Conservation (phyloP, 2,113 vertebrate genomes). For the Arvicanthis niloticus region DNA sequence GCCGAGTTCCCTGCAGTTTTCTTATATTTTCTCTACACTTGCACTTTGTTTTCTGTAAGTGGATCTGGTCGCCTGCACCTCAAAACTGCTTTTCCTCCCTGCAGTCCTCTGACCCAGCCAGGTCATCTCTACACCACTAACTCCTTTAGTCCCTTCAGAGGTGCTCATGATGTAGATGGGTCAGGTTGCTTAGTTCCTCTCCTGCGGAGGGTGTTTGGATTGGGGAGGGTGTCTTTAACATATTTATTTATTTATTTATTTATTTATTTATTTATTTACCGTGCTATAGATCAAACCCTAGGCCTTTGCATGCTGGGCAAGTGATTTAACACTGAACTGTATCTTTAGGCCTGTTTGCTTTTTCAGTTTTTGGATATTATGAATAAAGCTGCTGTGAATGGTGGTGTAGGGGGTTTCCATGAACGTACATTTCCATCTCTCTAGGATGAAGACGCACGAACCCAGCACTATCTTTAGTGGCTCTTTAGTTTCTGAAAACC, state of each 20-base stretch:
- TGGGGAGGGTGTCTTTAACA: not conserved
- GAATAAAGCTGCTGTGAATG: not conserved
- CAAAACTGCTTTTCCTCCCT: not conserved
- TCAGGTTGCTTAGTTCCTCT: too few species aligned
- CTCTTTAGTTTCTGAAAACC: not conserved
- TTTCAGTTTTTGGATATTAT: not conserved
- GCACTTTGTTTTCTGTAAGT: not conserved
- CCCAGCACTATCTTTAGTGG: not conserved
- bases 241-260: not conserved
- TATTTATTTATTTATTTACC: not conserved
- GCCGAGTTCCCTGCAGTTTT: not conserved
- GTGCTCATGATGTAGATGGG: fast-evolving
- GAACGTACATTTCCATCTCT: not conserved
- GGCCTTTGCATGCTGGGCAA: too few species aligned
- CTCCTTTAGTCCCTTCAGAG: fast-evolving
- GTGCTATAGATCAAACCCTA: not conserved
- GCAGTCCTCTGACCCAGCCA: not conserved
- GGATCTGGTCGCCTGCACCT: not conserved
- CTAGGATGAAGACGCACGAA: not conserved
- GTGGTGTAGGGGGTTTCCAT: fast-evolving
- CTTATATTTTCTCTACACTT: not conserved
- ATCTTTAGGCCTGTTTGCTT: not conserved
- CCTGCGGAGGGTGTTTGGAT: not conserved
- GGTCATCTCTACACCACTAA: fast-evolving
- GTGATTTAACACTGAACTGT: not conserved